phyloP scores from a whole-genome alignment of 2,113 vertebrate genomes.

The Serinus canaria region DNA sequence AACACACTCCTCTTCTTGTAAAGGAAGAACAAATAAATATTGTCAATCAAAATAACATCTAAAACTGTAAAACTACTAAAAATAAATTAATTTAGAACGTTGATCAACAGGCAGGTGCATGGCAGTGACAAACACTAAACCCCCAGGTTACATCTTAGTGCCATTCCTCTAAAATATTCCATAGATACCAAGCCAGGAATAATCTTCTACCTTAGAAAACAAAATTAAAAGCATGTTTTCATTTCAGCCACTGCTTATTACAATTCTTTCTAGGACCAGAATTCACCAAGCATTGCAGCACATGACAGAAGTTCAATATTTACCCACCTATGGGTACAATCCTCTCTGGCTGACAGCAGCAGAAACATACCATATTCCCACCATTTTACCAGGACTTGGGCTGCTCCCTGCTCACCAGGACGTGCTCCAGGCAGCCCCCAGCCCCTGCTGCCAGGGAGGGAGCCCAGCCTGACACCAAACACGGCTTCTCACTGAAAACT shows the following conservation, averaged over 20 bases:
- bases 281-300: not conserved
- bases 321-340: conserved; percentile 85
- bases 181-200: not conserved
- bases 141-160: not conserved
- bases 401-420: conserved; percentile 13
- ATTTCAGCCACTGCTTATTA: not conserved
- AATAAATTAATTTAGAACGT: not conserved
- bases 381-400: conserved; percentile 66
- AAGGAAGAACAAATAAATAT: not conserved
- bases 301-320: not conserved
- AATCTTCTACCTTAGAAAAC: not conserved
- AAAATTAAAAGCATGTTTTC: accelerated
- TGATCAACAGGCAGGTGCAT: not conserved
- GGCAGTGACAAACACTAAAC: not conserved
- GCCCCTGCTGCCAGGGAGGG: not conserved
- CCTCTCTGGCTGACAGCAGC: conserved; percentile 84
- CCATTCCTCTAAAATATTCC: not conserved
- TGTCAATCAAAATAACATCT: not conserved
- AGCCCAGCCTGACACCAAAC: not conserved
- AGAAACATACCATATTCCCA: conserved; percentile 86
- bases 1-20: not conserved
- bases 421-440: not conserved
- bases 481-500: not conserved
- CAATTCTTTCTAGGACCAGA: accelerated
- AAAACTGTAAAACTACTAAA: not conserved